Conservation (phyloP, 2,113 vertebrate species). For the Bothrops jararaca region DNA sequence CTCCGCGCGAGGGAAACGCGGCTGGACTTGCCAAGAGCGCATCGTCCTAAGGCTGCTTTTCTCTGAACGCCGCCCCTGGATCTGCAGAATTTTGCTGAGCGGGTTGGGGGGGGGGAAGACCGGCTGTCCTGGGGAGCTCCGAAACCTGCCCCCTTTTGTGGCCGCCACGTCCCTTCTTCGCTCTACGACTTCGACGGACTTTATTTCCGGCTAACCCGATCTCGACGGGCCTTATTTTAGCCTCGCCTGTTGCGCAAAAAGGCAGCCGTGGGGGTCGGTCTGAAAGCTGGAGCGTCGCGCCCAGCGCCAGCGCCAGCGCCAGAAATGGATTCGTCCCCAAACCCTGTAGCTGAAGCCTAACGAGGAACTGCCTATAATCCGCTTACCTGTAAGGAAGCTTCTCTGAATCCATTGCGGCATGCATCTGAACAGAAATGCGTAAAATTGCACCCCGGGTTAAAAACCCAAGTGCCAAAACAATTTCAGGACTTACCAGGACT, state of each 20-base stretch:
- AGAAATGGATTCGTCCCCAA: neutral
- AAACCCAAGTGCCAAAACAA: neutral
- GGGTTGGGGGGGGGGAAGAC: rapidly evolving
- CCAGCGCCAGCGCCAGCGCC: neutral
- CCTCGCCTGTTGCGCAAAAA: neutral
- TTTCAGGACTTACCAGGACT: neutral
- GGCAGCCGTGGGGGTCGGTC: neutral
- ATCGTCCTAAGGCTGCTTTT: neutral
- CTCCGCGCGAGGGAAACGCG: neutral
- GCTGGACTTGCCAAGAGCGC: neutral
- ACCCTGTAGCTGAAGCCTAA: neutral
- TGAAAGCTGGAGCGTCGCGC: neutral
- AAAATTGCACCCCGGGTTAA: neutral
- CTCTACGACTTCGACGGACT: neutral
- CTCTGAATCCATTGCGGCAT: neutral
- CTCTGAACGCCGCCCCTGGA: neutral
- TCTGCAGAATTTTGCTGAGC: neutral
- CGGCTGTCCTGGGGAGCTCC: neutral
- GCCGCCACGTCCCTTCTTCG: neutral
- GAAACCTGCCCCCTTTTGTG: neutral
- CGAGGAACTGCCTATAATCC: neutral
- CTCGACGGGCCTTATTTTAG: neutral
- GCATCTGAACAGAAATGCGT: neutral
- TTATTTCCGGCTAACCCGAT: neutral
- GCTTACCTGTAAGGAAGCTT: neutral